Percentiles rank a stretch among this genome's conserved stretches.
Evolutionary conservation across 1,140 invertebrate species (phyloP).

Genomic region (Drosophila sechellia): DNA sequence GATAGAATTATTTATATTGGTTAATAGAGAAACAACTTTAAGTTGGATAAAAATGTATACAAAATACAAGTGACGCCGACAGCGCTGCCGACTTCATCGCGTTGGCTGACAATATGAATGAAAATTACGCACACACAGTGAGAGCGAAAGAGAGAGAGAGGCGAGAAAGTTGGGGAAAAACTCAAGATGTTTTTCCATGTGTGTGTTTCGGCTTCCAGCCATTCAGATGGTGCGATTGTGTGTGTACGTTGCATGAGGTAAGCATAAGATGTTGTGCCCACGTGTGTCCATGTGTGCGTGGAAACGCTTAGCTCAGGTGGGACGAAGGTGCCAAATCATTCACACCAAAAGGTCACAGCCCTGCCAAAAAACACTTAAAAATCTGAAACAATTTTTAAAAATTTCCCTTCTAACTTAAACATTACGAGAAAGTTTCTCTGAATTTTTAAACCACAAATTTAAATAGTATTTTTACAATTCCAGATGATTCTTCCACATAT

Average conservation of each 20-base stretch:
- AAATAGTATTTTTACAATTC: too few species aligned
- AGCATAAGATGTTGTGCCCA: constrained; percentile 62
- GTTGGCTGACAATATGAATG: constrained; percentile 74
- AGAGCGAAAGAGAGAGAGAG: constrained; percentile 7
- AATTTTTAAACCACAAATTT: neutral
- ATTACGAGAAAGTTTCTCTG: neutral
- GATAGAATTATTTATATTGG: neutral
- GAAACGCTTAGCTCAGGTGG: constrained; percentile 35
- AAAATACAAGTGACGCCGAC: constrained; percentile 8
- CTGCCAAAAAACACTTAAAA: neutral
- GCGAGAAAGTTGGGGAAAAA: constrained; percentile 25
- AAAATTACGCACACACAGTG: constrained; percentile 71
- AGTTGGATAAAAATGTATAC: constrained; percentile 1
- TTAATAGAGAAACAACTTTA: neutral
- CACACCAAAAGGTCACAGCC: neutral
- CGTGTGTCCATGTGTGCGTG: constrained; percentile 39
- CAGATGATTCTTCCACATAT: too few species aligned
- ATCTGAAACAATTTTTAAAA: neutral
- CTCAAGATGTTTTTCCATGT: constrained; percentile 61
- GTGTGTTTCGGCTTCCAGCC: constrained; percentile 34
- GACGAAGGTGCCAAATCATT: constrained; percentile 44
- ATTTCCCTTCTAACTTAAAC: neutral
- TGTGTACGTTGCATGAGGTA: constrained; percentile 74
- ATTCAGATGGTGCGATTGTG: constrained; percentile 24
- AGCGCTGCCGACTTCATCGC: constrained; percentile 47